Percentiles rank a stretch among this genome's conserved stretches.
These are phyloP conservation scores for Chlorodrepanis virens DNA, from an alignment of 2,113 vertebrate species.

Conservation along the genomic window DNA sequence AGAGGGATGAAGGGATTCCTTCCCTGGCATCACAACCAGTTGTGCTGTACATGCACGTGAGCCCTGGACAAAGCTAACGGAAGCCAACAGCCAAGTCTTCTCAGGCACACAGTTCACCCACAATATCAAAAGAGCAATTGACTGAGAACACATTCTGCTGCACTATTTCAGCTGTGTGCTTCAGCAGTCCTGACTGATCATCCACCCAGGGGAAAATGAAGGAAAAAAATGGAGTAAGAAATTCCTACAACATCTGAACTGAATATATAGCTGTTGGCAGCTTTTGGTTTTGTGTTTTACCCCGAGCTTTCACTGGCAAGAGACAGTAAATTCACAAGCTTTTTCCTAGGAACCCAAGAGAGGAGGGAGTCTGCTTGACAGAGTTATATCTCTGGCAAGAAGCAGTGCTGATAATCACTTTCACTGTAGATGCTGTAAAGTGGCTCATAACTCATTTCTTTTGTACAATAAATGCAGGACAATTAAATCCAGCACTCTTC, in stretches of 20 bases:
- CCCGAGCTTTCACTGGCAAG: conserved; percentile 59
- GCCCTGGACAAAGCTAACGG: background rate
- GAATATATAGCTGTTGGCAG: conserved; percentile 66
- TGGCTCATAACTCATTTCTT: conserved; percentile 64
- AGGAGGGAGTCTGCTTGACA: conserved; percentile 56
- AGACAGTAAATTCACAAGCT: conserved; percentile 46
- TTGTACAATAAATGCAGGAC: conserved; percentile 58
- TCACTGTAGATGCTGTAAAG: conserved; percentile 69
- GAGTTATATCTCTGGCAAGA: conserved; percentile 67
- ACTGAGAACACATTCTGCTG: background rate
- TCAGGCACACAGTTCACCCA: background rate
- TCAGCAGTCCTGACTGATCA: conserved; percentile 43
- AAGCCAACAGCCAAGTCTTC: background rate
- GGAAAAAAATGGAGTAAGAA: background rate
- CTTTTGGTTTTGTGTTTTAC: conserved; percentile 62
- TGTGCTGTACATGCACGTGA: background rate
- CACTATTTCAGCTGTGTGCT: background rate
- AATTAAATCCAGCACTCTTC: conserved; percentile 63
- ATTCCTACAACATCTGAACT: conserved; percentile 65
- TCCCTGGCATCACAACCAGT: background rate
- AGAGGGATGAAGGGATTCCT: background rate
- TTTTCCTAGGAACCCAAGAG: conserved; percentile 52
- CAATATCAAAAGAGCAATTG: background rate
- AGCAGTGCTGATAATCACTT: conserved; percentile 64
- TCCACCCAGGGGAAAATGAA: background rate